These are phyloP conservation scores for Colinus virginianus DNA, from an alignment of 2,113 vertebrate species.

Conservation along the genomic window DNA sequence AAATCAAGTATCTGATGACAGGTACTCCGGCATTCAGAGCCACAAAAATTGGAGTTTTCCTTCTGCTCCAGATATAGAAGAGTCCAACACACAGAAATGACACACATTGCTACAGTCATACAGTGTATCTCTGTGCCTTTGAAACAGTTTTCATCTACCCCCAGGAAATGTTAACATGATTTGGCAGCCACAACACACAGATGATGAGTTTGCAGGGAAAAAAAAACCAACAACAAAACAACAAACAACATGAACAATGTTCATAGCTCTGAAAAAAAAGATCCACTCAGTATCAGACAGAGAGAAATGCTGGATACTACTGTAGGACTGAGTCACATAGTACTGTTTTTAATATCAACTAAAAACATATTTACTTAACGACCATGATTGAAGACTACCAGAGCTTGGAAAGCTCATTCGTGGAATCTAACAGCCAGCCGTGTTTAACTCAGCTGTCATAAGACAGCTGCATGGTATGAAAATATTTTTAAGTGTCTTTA, in stretches of 20 bases:
- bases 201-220: neutral
- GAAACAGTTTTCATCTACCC: neutral
- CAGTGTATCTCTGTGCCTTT: neutral
- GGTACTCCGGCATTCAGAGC: neutral
- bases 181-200: neutral
- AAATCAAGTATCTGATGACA: neutral
- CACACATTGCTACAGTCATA: neutral
- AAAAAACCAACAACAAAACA: too few species aligned
- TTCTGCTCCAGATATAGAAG: neutral
- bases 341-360: constrained; percentile 15
- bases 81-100: fast-evolving
- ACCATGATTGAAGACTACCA: neutral
- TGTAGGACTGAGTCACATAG: neutral
- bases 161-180: neutral
- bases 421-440: neutral
- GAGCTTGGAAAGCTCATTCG: neutral
- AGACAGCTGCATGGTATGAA: neutral
- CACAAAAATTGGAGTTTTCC: neutral
- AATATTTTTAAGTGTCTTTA: neutral
- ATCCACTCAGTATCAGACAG: neutral
- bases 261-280: neutral
- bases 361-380: neutral
- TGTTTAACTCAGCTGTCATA: neutral
- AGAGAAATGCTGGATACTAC: neutral
- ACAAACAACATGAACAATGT: neutral